Conservation (phyloP, 1,140 invertebrate genomes). For the Melitaea cinxia region DNA sequence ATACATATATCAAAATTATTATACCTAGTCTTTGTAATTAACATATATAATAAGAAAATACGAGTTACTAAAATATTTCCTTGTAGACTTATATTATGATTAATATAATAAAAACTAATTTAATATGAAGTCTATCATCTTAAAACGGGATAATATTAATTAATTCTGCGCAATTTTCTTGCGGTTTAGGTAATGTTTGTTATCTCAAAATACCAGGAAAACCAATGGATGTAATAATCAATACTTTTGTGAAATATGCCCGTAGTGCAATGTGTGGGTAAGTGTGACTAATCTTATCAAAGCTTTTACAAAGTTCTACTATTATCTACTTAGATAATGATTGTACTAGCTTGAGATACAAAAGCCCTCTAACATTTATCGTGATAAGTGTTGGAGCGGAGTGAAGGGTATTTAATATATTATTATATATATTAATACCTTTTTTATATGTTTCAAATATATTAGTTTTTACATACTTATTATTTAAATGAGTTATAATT, state of each 20-base stretch:
- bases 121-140: conserved; percentile 4
- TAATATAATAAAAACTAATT: neutral
- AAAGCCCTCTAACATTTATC: too few species aligned
- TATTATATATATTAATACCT: neutral
- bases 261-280: neutral
- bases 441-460: too few species aligned
- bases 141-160: conserved; percentile 29
- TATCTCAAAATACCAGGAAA: conserved; percentile 30
- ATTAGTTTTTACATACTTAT: too few species aligned
- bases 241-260: conserved; percentile 21
- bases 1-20: too few species aligned
- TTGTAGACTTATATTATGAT: neutral
- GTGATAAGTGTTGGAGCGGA: too few species aligned
- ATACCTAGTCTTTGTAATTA: too few species aligned
- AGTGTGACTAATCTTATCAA: conserved; percentile 50
- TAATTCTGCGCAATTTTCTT: conserved; percentile 12
- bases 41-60: too few species aligned
- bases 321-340: conserved; percentile 68
- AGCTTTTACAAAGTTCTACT: conserved; percentile 63
- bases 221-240: conserved; percentile 22
- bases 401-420: neutral
- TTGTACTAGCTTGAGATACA: conserved; percentile 66
- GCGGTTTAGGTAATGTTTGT: conserved; percentile 1
- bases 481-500: too few species aligned
- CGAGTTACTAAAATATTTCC: too few species aligned